Base-by-base conservation (phyloP, 2,888 invertebrate genomes). In the Dasypogon diadema region DNA sequence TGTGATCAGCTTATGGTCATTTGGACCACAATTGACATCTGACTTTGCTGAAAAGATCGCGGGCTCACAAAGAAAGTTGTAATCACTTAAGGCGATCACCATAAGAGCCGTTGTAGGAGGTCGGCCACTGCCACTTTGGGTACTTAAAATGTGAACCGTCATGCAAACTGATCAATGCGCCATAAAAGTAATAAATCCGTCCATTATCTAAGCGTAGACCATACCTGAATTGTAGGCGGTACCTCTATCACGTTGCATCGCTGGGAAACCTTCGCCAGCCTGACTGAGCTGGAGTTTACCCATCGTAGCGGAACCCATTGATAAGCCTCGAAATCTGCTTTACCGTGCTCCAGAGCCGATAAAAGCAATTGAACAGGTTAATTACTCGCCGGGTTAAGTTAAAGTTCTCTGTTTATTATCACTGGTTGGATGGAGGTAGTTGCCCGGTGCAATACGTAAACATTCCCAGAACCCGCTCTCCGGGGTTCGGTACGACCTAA, bases 361-460 rank as follows among this genome's bases (percentile, higher is more conserved):
- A 51, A 68, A 51, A 51, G 16, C 68, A 48, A 51, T 51, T 68
- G 68, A 68, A 68, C 68, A 68, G 68, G 68, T 68, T 68, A 68
- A 68, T 68, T 68, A 68, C 51, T 51, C 46, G 42, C 46, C 24
- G 12, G n/a, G 14, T 21, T 46, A 22, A 42, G 22, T 21, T 65
- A 1, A 65, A 24, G 18, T 21, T 48, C 48, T 60, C 37, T 60
- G 60, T 60, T 60, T 30, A 60, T 60, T 30, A 34, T 65, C 24
- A 37, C 65, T n/a, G 46, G 46, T 46, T 65, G 8, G 8, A 30
- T 5, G 65, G 65, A 6, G 14, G 46, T 8, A 37, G 22, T 46
- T 22, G 12, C 26, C 2, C 42, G 68, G 26, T 48, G 68, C 21
- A 68, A n/a, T 48, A 30, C 22, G 22, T 63, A 63, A 63, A 63